These are phyloP conservation scores for Podarcis siculus DNA, from an alignment of 2,797 vertebrate species.

Conservation along the genomic window DNA sequence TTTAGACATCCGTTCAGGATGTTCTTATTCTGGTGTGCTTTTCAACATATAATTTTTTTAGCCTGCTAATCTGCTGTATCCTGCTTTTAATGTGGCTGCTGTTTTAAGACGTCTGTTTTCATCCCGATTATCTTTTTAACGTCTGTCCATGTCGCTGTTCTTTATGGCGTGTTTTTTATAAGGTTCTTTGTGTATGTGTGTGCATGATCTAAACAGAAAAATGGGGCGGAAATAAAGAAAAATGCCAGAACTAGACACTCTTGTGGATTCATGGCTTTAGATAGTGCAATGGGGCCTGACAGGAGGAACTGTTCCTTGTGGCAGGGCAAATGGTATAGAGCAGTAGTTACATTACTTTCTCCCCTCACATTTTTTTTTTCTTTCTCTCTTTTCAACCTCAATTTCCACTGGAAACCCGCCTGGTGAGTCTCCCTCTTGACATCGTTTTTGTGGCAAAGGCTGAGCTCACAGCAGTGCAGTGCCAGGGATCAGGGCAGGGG, in stretches of 20 bases:
- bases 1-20: not conserved
- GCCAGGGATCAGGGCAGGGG: not conserved
- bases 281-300: not conserved
- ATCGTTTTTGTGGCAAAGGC: not conserved
- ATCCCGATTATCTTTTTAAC: not conserved
- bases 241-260: not conserved
- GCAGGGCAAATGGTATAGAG: not conserved
- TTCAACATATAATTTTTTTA: not conserved
- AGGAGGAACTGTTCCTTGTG: not conserved
- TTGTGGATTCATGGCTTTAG: not conserved
- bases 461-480: not conserved
- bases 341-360: not conserved
- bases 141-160: not conserved
- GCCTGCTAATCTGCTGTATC: not conserved
- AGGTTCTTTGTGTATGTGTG: not conserved
- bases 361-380: not conserved
- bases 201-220: not conserved
- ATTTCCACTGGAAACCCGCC: conserved; percentile 1
- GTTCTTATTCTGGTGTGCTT: not conserved
- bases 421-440: conserved; percentile 26
- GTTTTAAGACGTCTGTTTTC: not conserved
- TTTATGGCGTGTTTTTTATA: not conserved
- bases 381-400: not conserved
- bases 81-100: not conserved
- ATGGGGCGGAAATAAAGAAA: not conserved